Base-by-base conservation (phyloP, 2,113 vertebrate genomes). In the Crotophaga sulcirostris region DNA sequence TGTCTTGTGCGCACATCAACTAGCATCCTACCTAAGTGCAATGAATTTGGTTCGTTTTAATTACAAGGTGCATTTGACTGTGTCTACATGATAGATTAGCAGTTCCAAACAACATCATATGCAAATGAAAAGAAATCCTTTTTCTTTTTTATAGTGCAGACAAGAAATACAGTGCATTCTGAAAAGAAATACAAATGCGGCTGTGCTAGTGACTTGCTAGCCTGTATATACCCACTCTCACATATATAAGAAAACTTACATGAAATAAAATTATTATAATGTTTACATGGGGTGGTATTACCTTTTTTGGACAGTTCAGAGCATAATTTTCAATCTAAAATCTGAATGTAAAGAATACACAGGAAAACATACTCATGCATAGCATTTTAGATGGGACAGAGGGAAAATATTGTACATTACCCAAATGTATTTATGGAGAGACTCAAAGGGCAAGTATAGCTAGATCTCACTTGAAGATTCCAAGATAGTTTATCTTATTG, bases 41-140 rank as follows among this genome's bases (percentile, higher is more conserved):
- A 44, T 90, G 88, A 86, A 80, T 93, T 94, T 79, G 47, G 75
- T 54, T 87, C 87, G 40, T 88, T 69, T 84, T 95, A 94, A 96
- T 96, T 95, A 87, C 74, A 77, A 92, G 79, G 82, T 93, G 59
- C 79, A 79, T 94, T 96, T 93, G 63, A 67, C 83, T 94, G 54
- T 80, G 63, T 90, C 94, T 94, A 33, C 42, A 13, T 80, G 81
- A 92, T 82, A 89, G 81, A 95, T 82, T 93, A 94, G 73, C 74
- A 56, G 51, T 87, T 91, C 69, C 70, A 89, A 94, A 87, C 78
- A 87, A 55, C 84, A 63, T 78, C 58, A 14, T 69, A 85, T 85
- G 58, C 54, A 95, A 95, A 95, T 85, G 36, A 88, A 85, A 87
- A 28, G 49, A 90, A 92, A 52, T 78, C 25, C 5, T 74, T 85